These are phyloP conservation scores for Discoglossus pictus DNA, from an alignment of 2,797 vertebrate genomes.

Conservation along the genomic window DNA sequence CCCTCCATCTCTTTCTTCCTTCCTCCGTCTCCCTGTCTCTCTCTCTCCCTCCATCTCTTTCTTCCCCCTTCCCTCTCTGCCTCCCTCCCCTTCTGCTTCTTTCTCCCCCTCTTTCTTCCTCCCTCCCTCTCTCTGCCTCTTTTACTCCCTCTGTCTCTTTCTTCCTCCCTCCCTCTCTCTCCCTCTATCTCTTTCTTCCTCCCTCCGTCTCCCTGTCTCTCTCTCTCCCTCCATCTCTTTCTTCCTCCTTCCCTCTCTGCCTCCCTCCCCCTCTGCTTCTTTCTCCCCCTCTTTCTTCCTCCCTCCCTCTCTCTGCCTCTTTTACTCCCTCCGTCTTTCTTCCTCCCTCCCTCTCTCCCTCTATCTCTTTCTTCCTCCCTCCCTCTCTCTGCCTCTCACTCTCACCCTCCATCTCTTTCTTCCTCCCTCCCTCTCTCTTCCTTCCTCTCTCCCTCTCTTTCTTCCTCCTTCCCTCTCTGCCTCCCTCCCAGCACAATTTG, in stretches of 20 bases:
- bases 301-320: not conserved
- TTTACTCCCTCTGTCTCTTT: not conserved
- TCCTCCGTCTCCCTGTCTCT: no score
- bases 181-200: not conserved
- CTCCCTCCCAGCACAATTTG: no score
- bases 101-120: not conserved
- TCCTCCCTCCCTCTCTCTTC: no score
- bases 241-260: no score
- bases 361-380: not conserved
- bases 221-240: not conserved
- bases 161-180: not conserved
- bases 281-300: not conserved
- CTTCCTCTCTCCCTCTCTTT: no score
- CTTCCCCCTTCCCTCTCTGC: not conserved
- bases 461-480: no score
- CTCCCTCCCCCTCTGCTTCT: not conserved
- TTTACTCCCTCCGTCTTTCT: not conserved
- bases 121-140: not conserved
- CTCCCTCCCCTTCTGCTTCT: not conserved
- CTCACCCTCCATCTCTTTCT: no score
- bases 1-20: no score
- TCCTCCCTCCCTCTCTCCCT: not conserved
- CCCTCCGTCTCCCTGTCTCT: not conserved
- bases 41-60: not conserved
- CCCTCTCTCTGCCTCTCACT: no score